phyloP scores from a whole-genome alignment of 1,140 invertebrate species.

The Epicauta chinensis region DNA sequence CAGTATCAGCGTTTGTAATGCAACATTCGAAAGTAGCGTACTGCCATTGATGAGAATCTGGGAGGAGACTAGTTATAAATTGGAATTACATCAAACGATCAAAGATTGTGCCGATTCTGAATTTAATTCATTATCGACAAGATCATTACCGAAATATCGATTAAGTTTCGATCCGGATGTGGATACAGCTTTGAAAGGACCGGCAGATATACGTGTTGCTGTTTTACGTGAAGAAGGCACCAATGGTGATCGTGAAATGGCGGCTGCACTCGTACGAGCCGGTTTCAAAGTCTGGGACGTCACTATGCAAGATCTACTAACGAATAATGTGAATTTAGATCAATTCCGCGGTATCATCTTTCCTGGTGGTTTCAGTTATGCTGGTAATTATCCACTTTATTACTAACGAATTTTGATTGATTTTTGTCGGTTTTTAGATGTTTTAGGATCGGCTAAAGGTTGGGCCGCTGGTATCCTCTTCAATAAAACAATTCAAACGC shows the following conservation, averaged over 20 bases:
- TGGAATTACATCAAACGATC: slow-evolving; percentile 82
- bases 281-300: slow-evolving; percentile 92
- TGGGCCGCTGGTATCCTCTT: slow-evolving; percentile 92
- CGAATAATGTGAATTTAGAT: slow-evolving; percentile 62
- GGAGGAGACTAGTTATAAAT: slow-evolving; percentile 92
- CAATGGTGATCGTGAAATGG: slow-evolving; percentile 97
- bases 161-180: slow-evolving; percentile 65
- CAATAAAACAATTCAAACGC: slow-evolving; percentile 53
- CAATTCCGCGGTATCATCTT: slow-evolving; percentile 86
- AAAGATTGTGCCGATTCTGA: slow-evolving; percentile 73
- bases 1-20: slow-evolving; percentile 55
- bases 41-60: slow-evolving; percentile 69
- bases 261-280: slow-evolving; percentile 81
- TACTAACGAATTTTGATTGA: background rate
- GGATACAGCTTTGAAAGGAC: slow-evolving; percentile 37
- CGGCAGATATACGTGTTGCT: slow-evolving; percentile 64
- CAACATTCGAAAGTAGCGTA: slow-evolving; percentile 59
- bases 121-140: slow-evolving; percentile 52
- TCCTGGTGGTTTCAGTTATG: slow-evolving; percentile 97
- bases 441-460: slow-evolving; percentile 93
- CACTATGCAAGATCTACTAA: slow-evolving; percentile 82
- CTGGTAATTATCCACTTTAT: slow-evolving; percentile 51
- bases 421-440: slow-evolving; percentile 58
- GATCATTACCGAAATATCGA: slow-evolving; percentile 52
- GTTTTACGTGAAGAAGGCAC: slow-evolving; percentile 94